A percentile compares a stretch with the other conserved stretches of the same genome.
Conservation (phyloP, 2,888 invertebrate genomes). For the Harpalus rufipes region DNA sequence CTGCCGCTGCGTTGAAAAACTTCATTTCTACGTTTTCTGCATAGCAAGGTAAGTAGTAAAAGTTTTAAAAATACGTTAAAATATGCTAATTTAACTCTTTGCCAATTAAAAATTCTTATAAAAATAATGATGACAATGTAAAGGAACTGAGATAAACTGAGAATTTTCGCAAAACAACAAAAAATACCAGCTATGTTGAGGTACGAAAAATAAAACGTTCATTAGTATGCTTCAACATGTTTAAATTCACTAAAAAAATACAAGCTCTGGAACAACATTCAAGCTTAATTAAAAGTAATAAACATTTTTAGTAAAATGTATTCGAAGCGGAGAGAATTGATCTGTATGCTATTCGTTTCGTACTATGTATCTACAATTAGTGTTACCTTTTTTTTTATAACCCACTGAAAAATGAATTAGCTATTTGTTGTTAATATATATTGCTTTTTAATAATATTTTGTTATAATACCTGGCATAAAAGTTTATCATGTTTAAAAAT, state of each 20-base stretch:
- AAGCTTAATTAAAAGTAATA: constrained; percentile 65
- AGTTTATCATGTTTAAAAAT: too few relatives aligned
- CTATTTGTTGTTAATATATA: background rate
- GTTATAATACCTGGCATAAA: background rate
- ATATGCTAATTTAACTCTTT: constrained; percentile 53
- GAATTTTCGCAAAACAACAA: constrained; percentile 59
- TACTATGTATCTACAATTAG: background rate
- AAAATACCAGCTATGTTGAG: constrained; percentile 58
- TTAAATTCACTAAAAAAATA: constrained; percentile 61
- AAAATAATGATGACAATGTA: constrained; percentile 63
- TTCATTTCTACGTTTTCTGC: background rate
- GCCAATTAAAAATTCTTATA: constrained; percentile 61
- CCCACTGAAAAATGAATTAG: background rate
- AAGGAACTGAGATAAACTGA: constrained; percentile 55
- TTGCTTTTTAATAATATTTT: background rate
- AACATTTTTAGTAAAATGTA: constrained; percentile 62
- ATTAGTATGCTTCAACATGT: constrained; percentile 64
- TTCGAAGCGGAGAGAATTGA: constrained; percentile 21
- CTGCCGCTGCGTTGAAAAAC: background rate
- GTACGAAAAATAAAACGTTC: constrained; percentile 63
- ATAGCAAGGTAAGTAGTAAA: background rate
- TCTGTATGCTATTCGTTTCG: background rate
- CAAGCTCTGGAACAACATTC: constrained; percentile 64
- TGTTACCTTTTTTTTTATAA: background rate
- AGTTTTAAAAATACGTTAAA: constrained; percentile 23